Conservation (phyloP, 2,113 vertebrate genomes). For the Macrotus californicus region DNA sequence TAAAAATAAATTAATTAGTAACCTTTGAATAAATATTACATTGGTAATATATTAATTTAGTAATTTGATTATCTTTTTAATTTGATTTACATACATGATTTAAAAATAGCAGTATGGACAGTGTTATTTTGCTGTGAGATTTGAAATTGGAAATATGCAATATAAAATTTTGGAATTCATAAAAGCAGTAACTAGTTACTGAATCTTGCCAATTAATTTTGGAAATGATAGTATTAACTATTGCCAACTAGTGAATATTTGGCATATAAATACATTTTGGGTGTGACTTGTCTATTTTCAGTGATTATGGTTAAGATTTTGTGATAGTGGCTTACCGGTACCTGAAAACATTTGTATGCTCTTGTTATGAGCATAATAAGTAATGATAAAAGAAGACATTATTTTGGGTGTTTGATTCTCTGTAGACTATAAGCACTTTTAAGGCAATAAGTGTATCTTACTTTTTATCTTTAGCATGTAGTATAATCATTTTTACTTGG, state of each 20-base stretch:
- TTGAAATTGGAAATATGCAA: not conserved
- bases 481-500: not conserved
- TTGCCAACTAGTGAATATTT: not conserved
- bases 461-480: not conserved
- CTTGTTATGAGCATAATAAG: not conserved
- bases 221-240: not conserved
- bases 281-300: not conserved
- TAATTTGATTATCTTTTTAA: constrained; percentile 21
- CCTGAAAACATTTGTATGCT: not conserved
- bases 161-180: not conserved
- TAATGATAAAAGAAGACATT: too few species aligned
- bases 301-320: too few species aligned
- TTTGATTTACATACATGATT: not conserved
- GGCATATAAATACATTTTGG: not conserved
- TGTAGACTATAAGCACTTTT: not conserved
- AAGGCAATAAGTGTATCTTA: not conserved
- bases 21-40: constrained; percentile 5
- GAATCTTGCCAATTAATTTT: not conserved
- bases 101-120: not conserved
- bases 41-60: not conserved
- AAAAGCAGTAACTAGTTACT: not conserved
- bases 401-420: not conserved
- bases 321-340: not conserved
- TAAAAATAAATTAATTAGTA: not conserved
- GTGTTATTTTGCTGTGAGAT: not conserved